These are phyloP conservation scores for Spea multiplicata DNA, from an alignment of 2,113 vertebrate species.

Conservation along the genomic window DNA sequence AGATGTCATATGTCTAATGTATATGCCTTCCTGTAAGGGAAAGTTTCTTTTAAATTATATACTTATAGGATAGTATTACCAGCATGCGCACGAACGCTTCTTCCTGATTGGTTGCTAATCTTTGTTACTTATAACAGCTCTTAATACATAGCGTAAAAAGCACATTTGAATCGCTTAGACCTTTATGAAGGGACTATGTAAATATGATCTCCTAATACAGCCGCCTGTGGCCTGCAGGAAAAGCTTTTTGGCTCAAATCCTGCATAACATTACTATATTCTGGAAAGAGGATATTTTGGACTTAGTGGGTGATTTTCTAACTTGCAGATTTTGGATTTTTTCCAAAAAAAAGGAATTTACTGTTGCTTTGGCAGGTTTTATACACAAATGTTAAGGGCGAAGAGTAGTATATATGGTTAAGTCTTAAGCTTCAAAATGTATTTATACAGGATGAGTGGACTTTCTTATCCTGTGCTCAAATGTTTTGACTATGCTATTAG, in stretches of 20 bases:
- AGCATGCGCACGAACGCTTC: too few relatives aligned
- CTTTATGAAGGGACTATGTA: constrained; percentile 18
- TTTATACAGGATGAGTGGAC: constrained; percentile 21
- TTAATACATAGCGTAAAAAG: not conserved
- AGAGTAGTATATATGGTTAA: constrained; percentile 10
- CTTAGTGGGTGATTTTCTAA: constrained; percentile 38
- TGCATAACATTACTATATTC: constrained; percentile 51
- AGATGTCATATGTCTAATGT: too few relatives aligned
- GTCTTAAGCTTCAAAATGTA: not conserved
- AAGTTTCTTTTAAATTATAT: too few relatives aligned
- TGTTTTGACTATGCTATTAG: not conserved
- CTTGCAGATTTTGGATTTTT: constrained; percentile 44
- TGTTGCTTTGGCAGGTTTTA: constrained; percentile 49
- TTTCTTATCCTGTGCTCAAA: not conserved
- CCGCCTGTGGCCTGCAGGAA: constrained; percentile 10
- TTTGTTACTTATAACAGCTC: too few relatives aligned
- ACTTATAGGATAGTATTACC: too few relatives aligned
- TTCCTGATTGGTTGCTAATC: too few relatives aligned
- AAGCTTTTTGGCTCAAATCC: constrained; percentile 14
- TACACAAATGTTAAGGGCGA: constrained; percentile 3
- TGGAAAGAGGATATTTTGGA: constrained; percentile 49
- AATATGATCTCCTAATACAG: constrained; percentile 10
- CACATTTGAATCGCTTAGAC: not conserved
- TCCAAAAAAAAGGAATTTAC: constrained; percentile 56
- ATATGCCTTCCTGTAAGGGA: too few relatives aligned